Conservation (phyloP, 2,113 vertebrate species). For the Vireo altiloquus region DNA sequence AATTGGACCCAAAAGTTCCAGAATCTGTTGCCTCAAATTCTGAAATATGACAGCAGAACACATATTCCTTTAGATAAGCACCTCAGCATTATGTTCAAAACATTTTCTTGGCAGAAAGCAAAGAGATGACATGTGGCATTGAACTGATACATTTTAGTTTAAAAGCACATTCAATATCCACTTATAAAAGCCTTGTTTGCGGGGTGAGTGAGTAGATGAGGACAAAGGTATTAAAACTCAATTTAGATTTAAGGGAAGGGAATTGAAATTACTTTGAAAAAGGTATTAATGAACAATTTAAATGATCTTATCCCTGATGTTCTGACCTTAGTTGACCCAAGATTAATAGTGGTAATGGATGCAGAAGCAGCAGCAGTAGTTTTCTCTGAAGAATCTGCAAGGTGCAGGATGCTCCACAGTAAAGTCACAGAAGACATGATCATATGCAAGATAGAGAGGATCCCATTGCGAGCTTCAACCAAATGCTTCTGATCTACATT, state of each 20-base stretch:
- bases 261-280: neutral
- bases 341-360: slow-evolving; percentile 91
- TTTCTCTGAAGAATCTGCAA: slow-evolving; percentile 90
- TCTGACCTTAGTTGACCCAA: slow-evolving; percentile 94
- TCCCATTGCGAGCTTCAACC: slow-evolving; percentile 91
- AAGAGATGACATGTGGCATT: neutral
- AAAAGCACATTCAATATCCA: neutral
- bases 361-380: slow-evolving; percentile 82
- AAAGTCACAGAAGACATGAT: slow-evolving; percentile 97
- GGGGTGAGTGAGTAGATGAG: neutral
- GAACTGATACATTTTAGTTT: neutral
- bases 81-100: neutral
- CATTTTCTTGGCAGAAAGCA: neutral
- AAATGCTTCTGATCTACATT: slow-evolving; percentile 94
- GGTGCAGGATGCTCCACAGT: slow-evolving; percentile 92
- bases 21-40: slow-evolving; percentile 96
- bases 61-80: neutral
- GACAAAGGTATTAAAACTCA: neutral
- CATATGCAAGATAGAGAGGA: slow-evolving; percentile 94
- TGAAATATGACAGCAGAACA: slow-evolving; percentile 53
- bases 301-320: neutral
- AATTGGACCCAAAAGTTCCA: slow-evolving; percentile 94
- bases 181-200: neutral
- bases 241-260: neutral
- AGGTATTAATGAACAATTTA: neutral